Conservation (phyloP, 2,888 invertebrate species). For the Tricholauxania praeusta region DNA sequence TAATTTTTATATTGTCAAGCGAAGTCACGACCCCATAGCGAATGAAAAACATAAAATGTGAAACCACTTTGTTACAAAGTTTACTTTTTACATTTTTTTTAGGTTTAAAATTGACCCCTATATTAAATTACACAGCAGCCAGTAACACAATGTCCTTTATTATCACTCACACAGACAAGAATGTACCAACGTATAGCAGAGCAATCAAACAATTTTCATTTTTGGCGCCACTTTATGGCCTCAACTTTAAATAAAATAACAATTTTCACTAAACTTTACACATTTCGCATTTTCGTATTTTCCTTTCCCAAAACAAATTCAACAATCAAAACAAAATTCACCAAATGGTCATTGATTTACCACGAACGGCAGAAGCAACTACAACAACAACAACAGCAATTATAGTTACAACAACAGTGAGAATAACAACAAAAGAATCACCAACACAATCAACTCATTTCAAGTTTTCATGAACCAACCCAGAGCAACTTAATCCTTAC, state of each 20-base stretch:
- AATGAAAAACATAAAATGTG: too few relatives aligned
- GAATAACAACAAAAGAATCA: too few relatives aligned
- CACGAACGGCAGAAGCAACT: neutral
- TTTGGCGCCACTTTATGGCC: constrained; percentile 29
- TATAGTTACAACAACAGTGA: too few relatives aligned
- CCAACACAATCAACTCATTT: too few relatives aligned
- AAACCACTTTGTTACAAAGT: too few relatives aligned
- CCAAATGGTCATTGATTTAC: neutral
- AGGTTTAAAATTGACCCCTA: too few relatives aligned
- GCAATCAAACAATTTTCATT: constrained; percentile 14
- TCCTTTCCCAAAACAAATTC: neutral
- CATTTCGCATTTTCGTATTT: constrained; percentile 10
- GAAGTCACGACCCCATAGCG: too few relatives aligned
- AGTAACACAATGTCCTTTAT: too few relatives aligned
- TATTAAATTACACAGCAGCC: too few relatives aligned
- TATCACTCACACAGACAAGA: too few relatives aligned
- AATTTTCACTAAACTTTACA: constrained; percentile 21
- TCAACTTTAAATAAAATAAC: constrained; percentile 17
- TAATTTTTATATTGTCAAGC: neutral
- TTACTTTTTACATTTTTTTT: too few relatives aligned
- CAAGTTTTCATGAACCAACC: neutral
- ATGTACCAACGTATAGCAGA: neutral
- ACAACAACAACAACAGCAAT: neutral
- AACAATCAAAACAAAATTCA: neutral
- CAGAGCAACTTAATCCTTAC: neutral